A percentile compares a stretch with the other conserved stretches of the same genome.
These are phyloP conservation scores for Rutpela maculata DNA, from an alignment of 2,888 invertebrate genomes.

Conservation along the genomic window DNA sequence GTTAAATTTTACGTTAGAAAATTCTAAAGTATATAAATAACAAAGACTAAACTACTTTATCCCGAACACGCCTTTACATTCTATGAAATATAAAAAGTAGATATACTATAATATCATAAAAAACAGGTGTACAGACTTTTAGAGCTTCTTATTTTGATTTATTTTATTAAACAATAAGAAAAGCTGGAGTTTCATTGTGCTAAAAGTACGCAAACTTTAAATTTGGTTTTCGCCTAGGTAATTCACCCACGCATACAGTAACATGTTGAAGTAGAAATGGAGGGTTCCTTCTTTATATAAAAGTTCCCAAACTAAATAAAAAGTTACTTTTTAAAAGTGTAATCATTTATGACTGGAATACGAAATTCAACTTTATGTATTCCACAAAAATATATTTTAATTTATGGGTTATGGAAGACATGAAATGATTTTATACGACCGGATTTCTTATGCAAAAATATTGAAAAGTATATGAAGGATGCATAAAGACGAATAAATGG, in stretches of 20 bases:
- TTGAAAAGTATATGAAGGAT: neutral
- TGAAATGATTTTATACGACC: neutral
- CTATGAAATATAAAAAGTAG: neutral
- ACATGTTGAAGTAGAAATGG: constrained; percentile 23
- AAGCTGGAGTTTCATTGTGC: neutral
- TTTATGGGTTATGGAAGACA: neutral
- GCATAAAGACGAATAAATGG: neutral
- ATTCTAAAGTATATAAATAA: neutral
- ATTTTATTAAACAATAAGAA: constrained; percentile 12
- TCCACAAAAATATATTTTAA: constrained; percentile 5
- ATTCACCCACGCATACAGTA: constrained; percentile 16
- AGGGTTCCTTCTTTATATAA: constrained; percentile 5
- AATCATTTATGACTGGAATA: constrained; percentile 17
- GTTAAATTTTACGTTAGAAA: too few relatives aligned
- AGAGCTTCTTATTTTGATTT: constrained; percentile 21
- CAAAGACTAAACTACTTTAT: neutral
- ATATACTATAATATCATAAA: neutral
- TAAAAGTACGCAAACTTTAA: constrained; percentile 15
- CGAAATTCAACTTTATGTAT: constrained; percentile 13
- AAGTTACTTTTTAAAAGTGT: constrained; percentile 16
- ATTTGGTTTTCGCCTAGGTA: constrained; percentile 19
- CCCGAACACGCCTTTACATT: neutral
- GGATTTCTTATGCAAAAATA: constrained; percentile 4
- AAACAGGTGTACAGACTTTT: neutral
- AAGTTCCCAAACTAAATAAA: constrained; percentile 25